Evolutionary conservation across 2,113 vertebrate genomes (phyloP).

Genomic region (Megaceryle maxima): DNA sequence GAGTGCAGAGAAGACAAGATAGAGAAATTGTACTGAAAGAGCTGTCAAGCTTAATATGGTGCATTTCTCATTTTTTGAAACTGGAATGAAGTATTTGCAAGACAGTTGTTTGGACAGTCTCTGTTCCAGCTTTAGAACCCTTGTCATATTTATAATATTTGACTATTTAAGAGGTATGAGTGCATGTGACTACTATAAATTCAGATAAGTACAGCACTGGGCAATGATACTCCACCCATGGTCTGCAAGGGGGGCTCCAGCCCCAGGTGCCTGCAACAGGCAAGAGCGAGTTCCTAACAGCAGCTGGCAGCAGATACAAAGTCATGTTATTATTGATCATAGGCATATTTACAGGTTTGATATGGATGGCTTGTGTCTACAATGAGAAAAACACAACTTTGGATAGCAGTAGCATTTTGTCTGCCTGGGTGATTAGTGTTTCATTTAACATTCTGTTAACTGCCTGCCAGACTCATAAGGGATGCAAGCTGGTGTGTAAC

Average conservation of each 20-base stretch:
- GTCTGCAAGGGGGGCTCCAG: neutral
- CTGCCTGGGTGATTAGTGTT: neutral
- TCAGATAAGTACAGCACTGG: neutral
- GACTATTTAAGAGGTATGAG: neutral
- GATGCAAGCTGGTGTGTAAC: neutral
- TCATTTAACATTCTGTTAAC: neutral
- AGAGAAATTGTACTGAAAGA: conserved; percentile 14
- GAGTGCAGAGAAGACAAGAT: neutral
- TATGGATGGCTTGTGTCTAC: neutral
- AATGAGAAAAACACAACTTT: neutral
- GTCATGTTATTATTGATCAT: neutral
- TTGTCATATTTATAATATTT: neutral
- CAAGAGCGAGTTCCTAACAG: neutral
- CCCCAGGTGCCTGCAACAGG: neutral
- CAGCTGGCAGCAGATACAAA: neutral
- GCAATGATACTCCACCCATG: neutral
- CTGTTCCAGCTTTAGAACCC: neutral
- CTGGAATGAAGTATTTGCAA: neutral
- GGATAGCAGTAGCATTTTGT: neutral
- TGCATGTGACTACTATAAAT: neutral
- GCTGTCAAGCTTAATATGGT: neutral
- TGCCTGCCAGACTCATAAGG: neutral
- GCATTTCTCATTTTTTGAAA: conserved; percentile 3
- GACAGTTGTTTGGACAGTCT: conserved; percentile 6
- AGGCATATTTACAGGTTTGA: neutral